Evolutionary conservation across 2,888 invertebrate genomes (phyloP).

Genomic region (Bhutanitis thaidina): DNA sequence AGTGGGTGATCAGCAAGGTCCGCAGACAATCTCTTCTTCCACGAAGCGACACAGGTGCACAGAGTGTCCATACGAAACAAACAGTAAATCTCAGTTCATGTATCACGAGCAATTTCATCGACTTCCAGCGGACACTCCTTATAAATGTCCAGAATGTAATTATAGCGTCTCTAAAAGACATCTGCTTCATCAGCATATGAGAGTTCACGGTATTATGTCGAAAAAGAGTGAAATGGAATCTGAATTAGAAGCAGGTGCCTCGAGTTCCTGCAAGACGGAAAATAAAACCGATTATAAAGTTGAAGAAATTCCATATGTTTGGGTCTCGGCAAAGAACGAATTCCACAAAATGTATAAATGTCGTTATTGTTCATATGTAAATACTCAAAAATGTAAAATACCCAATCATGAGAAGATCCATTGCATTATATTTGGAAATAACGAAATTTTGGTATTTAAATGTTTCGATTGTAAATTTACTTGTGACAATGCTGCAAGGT

Average conservation of each 20-base stretch:
- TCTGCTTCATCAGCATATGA: constrained; percentile 90
- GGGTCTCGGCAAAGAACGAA: constrained; percentile 86
- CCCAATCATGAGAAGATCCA: constrained; percentile 92
- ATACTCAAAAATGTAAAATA: constrained; percentile 88
- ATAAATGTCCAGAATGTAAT: constrained; percentile 89
- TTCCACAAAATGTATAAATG: constrained; percentile 92
- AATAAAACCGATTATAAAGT: constrained; percentile 47
- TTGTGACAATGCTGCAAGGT: constrained; percentile 85
- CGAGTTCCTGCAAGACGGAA: constrained; percentile 38
- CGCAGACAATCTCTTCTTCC: constrained; percentile 30
- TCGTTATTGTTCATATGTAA: constrained; percentile 90
- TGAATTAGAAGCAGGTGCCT: constrained; percentile 53
- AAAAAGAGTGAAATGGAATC: constrained; percentile 67
- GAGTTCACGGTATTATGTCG: constrained; percentile 83
- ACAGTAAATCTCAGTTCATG: constrained; percentile 91
- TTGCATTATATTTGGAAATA: constrained; percentile 68
- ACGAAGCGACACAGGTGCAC: constrained; percentile 87
- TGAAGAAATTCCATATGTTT: constrained; percentile 85
- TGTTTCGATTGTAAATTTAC: constrained; percentile 90
- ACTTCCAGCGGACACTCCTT: constrained; percentile 83
- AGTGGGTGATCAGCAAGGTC: constrained; percentile 35
- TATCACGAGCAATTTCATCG: constrained; percentile 93
- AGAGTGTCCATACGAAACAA: constrained; percentile 91
- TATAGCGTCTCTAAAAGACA: constrained; percentile 91
- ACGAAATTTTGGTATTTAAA: constrained; percentile 76